Percentiles rank a stretch among this genome's conserved stretches.
These are phyloP conservation scores for Stictonetta naevosa DNA, from an alignment of 2,113 vertebrate genomes.

Conservation along the genomic window DNA sequence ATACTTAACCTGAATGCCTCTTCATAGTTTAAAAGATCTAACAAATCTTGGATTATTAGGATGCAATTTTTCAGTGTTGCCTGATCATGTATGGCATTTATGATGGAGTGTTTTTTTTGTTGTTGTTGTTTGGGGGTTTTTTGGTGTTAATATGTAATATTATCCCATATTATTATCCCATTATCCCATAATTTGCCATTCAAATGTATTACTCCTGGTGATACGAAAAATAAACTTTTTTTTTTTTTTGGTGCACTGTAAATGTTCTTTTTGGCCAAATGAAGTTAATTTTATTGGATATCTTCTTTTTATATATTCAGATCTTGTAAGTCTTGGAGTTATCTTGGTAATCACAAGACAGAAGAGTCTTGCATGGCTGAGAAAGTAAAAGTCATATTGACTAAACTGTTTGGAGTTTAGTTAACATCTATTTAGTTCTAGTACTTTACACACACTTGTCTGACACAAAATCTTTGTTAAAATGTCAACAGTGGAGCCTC, in stretches of 20 bases:
- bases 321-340: neutral
- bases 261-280: neutral
- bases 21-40: neutral
- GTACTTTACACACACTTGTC: neutral
- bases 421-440: neutral
- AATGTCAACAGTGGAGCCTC: neutral
- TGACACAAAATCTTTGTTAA: neutral
- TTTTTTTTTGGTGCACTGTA: neutral
- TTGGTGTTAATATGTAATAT: neutral
- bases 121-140: neutral
- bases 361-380: neutral
- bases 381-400: neutral
- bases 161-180: neutral
- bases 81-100: neutral
- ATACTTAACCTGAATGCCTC: neutral
- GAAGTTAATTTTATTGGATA: neutral
- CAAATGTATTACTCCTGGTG: neutral
- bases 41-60: neutral
- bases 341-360: neutral
- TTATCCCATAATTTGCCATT: neutral
- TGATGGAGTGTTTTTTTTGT: neutral
- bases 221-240: neutral
- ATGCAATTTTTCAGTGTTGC: neutral
- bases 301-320: neutral
- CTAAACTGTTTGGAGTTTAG: neutral